Conservation (phyloP, 1,140 invertebrate genomes). For the Coenobita brevimanus region DNA sequence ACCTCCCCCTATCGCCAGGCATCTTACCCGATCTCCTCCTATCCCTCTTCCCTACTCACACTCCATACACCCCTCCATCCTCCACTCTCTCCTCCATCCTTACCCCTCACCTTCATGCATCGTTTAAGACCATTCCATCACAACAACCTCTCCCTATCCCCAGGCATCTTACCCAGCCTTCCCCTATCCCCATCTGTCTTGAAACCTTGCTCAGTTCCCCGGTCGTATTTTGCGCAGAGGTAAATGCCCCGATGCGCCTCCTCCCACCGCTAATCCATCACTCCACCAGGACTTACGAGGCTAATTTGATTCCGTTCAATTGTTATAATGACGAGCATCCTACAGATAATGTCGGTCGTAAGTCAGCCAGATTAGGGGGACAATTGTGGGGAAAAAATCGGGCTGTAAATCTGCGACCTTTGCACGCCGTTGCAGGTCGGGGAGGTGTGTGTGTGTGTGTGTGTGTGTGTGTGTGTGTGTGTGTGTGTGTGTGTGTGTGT, state of each 20-base stretch:
- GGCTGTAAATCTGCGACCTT: neutral
- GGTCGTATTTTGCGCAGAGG: constrained; percentile 13
- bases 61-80: neutral
- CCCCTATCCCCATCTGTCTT: neutral
- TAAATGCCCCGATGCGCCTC: constrained; percentile 2
- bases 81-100: neutral
- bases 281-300: constrained; percentile 9
- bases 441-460: neutral
- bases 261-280: constrained; percentile 11
- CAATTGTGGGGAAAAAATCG: neutral
- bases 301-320: constrained; percentile 36
- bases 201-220: too few relatives aligned
- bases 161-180: neutral
- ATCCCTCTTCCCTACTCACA: neutral
- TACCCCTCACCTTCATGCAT: neutral
- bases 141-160: too few relatives aligned
- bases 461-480: constrained; percentile 5
- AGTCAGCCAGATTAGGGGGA: constrained; percentile 25
- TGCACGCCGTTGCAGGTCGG: neutral
- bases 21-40: neutral
- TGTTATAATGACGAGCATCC: constrained; percentile 46
- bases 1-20: too few relatives aligned
- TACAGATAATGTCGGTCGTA: constrained; percentile 29
- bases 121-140: too few relatives aligned
- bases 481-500: neutral